A percentile compares a stretch with the other conserved stretches of the same genome.
phyloP scores from a whole-genome alignment of 2,113 vertebrate genomes.

The Cottus gobio region DNA sequence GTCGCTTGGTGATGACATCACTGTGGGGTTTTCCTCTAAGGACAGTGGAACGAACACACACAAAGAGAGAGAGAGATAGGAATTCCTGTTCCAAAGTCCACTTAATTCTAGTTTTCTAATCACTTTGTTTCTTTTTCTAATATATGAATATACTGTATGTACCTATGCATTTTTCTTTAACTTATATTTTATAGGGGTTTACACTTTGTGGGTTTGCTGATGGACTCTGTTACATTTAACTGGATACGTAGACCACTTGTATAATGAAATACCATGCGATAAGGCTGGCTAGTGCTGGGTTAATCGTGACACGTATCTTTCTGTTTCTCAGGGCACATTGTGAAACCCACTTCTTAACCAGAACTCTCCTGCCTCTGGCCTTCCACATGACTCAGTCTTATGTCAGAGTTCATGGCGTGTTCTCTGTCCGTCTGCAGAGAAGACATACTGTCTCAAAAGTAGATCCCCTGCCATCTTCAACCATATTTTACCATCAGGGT shows the following conservation, averaged over 20 bases:
- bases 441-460: not conserved
- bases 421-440: not conserved
- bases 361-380: not conserved
- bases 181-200: slow-evolving; percentile 72
- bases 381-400: not conserved
- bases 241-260: slow-evolving; percentile 28
- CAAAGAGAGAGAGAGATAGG: slow-evolving; percentile 23
- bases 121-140: slow-evolving; percentile 39
- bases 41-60: slow-evolving; percentile 14
- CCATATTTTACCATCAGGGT: not conserved
- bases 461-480: not conserved
- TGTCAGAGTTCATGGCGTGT: not conserved
- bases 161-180: slow-evolving; percentile 67
- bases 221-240: slow-evolving; percentile 41
- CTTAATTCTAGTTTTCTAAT: slow-evolving; percentile 56
- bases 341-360: slow-evolving; percentile 68
- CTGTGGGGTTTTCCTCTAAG: slow-evolving; percentile 15
- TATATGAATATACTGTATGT: slow-evolving; percentile 59
- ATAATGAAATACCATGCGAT: not conserved
- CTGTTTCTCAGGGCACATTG: slow-evolving; percentile 76
- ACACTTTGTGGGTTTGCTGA: slow-evolving; percentile 50
- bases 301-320: not conserved
- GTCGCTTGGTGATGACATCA: slow-evolving; percentile 39
- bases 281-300: slow-evolving; percentile 1
- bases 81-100: slow-evolving; percentile 13